Conservation (phyloP, 92 coral and sea anemone species). For the Heliopora coerulea region DNA sequence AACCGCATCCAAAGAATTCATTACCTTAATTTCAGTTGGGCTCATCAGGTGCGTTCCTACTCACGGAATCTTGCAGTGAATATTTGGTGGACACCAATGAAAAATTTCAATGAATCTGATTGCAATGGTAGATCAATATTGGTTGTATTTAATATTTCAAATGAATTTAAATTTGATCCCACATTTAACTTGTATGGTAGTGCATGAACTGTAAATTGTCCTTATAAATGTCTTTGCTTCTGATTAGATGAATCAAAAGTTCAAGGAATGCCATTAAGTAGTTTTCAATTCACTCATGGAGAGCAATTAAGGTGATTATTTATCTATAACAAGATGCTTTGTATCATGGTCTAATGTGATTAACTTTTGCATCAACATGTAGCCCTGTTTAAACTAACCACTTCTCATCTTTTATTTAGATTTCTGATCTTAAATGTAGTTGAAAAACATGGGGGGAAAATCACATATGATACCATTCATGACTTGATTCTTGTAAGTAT, state of each 20-base stretch:
- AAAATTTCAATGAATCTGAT: slow-evolving; percentile 66
- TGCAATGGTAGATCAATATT: slow-evolving; percentile 80
- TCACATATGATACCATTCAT: slow-evolving; percentile 55
- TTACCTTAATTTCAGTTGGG: slow-evolving; percentile 82
- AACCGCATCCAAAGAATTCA: no score
- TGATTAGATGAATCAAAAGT: slow-evolving; percentile 34
- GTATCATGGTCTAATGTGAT: no score
- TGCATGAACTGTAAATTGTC: no score
- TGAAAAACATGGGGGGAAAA: slow-evolving; percentile 62
- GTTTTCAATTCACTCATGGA: slow-evolving; percentile 76
- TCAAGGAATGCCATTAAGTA: slow-evolving; percentile 42
- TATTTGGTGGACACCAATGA: slow-evolving; percentile 90
- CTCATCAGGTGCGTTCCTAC: slow-evolving; percentile 79
- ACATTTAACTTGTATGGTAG: no score
- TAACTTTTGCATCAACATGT: no score
- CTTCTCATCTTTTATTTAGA: slow-evolving; percentile 27
- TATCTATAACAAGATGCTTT: not conserved
- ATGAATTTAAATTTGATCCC: no score
- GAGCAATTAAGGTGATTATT: slow-evolving; percentile 72
- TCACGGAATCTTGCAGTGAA: slow-evolving; percentile 91
- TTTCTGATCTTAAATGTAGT: slow-evolving; percentile 71
- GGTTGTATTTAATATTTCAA: no score
- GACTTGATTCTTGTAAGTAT: slow-evolving; percentile 71
- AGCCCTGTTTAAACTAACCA: not conserved
- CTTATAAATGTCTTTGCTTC: no score